Base-by-base conservation (phyloP, 2,797 vertebrate genomes). In the Sebastes ruberrimus region DNA sequence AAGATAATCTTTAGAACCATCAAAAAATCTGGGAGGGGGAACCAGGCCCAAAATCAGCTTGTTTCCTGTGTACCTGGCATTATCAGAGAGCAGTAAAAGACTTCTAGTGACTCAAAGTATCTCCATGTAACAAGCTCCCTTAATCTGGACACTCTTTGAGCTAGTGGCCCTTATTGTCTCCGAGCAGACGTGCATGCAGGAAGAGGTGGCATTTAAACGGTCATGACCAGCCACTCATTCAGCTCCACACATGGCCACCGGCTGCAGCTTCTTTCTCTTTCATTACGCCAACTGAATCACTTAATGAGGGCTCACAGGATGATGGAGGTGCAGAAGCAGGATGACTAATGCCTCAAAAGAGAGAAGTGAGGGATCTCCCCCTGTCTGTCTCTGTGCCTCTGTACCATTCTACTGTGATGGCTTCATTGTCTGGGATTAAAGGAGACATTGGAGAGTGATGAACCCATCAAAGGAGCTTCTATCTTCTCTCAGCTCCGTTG, bases 391-490 rank as follows among this genome's bases (percentile, higher is more conserved):
- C 49, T 42, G 28, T 67, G 62, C 67, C 62, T 61, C 59, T 55
- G 23, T 46, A 46, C 32, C 13, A 11, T 67, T 80, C 60, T 23
- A 1, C 38, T 60, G 38, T 77, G 78, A 72, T 71, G 42, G 71
- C 71, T 81, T 80, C 76, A 78, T 85, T 85, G 76, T 78, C 71
- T 49, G 64, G 63, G 62, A 86, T 85, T 81, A 78, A 74, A 33
- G 60, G 74, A 81, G 35, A 69, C 80, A 33, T 76, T 81, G 78
- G 56, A 85, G 56, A 71, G 28, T 13, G 76, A 89, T 56, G 71
- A 78, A 83, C 63, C 49, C 38, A 64, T 85, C 77, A 81, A 63
- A 74, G 52, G 13, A 66, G n/a, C 13, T 23, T 70, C 52, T 61
- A 28, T 77, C 63, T 55, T 52, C 38, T 61, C 25, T 69, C 25